Evolutionary conservation across 2,113 vertebrate genomes (phyloP), one percentile per base, ranked within the genome.

Genomic region (Mesitornis unicolor): DNA sequence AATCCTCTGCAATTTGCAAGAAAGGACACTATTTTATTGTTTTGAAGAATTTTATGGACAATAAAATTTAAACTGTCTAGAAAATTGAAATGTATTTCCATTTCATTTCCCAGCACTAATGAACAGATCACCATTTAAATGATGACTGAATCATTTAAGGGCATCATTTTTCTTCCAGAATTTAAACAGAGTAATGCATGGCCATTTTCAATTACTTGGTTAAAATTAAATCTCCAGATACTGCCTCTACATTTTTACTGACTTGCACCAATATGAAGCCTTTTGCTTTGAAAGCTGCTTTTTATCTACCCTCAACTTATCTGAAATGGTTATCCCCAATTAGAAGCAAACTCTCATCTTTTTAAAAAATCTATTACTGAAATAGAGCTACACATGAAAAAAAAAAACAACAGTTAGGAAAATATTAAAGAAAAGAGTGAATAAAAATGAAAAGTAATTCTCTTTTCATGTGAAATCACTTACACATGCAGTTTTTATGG

Each of bases 41-140:
- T 95, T 96, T 95, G 84, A 67, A 81, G 89, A 91, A 96, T 91
- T 95, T 97, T 97, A 97, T 94, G 93, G 92, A 93, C 92, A 95
- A 96, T 96, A 96, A 97, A 93, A 96, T 94, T 94, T 95, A 90
- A 89, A 87, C 86, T 94, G 94, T 92, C 95, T 93, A 93, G 95
- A 96, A 97, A 95, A 97, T 93, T 97, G 84, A 96, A 97, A 97
- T 96, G 82, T 81, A 96, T 96, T 97, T 97, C 94, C 82, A 96
- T 97, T 97, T 97, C 69, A 94, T 96, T 97, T 96, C 93, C 85
- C 76, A 95, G 78, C 89, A 91, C 93, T 97, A 97, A 97, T 97
- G 93, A 97, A 97, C 88, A 96, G 86, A 96, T 97, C 97, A 91
- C 90, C 59, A 93, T 93, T 91, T 96, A 97, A 96, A 95, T 83